phyloP scores from a whole-genome alignment of 1,140 invertebrate species.

The Drosophila bocki region DNA sequence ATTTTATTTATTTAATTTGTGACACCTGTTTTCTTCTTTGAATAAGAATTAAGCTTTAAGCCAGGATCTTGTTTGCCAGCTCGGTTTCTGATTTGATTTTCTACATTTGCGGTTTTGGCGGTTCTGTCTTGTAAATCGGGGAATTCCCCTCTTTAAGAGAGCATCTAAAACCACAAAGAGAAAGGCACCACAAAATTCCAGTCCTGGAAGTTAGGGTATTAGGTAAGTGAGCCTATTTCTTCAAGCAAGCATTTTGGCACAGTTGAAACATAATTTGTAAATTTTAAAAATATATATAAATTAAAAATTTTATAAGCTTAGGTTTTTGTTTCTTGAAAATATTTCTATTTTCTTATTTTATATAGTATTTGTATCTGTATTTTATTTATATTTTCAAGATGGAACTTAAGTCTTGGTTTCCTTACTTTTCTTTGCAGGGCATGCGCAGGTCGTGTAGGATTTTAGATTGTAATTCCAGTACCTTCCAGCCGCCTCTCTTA shows the following conservation, averaged over 20 bases:
- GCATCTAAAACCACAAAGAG: slow-evolving; percentile 3
- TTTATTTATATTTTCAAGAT: neutral
- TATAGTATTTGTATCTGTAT: neutral
- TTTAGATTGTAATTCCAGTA: slow-evolving; percentile 17
- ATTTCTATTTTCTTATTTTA: neutral
- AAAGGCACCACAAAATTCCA: slow-evolving; percentile 25
- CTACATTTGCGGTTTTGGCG: slow-evolving; percentile 32
- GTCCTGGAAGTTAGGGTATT: slow-evolving; percentile 27
- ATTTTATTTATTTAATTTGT: neutral
- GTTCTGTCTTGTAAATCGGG: slow-evolving; percentile 5
- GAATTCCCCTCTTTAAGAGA: slow-evolving; percentile 5
- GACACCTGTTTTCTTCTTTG: neutral
- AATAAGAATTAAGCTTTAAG: neutral
- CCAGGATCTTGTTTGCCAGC: slow-evolving; percentile 6
- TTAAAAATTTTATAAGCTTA: neutral
- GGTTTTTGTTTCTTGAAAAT: neutral
- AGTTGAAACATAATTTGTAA: neutral
- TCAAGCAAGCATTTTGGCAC: neutral
- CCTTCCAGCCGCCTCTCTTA: slow-evolving; percentile 50
- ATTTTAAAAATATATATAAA: neutral
- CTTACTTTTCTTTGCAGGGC: neutral
- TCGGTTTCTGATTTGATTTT: slow-evolving; percentile 30
- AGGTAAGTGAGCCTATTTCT: neutral
- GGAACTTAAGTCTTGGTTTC: neutral
- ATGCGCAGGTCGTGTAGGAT: slow-evolving; percentile 8